Percentiles rank a stretch among this genome's conserved stretches.
Conservation (phyloP, 2,113 vertebrate species). For the Columba livia region DNA sequence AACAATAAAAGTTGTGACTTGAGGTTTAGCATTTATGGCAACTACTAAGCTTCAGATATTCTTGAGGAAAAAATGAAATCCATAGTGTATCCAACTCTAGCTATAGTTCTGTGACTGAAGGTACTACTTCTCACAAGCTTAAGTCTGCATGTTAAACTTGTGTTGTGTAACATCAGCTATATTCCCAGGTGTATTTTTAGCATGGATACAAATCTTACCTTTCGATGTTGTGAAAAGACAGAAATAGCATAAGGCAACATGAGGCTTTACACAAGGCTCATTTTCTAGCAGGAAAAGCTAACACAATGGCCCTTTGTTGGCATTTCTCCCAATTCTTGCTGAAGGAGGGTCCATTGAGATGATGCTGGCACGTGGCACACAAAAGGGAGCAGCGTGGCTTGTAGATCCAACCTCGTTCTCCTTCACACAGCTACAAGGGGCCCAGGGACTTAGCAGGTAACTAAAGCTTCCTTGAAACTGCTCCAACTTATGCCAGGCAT, state of each 20-base stretch:
- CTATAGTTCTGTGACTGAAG: background rate
- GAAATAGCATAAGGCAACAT: background rate
- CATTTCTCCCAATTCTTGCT: background rate
- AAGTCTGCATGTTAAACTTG: background rate
- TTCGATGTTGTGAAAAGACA: background rate
- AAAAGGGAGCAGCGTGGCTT: background rate
- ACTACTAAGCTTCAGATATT: background rate
- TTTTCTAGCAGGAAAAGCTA: background rate
- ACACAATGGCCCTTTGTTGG: constrained; percentile 3
- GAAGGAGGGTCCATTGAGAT: background rate
- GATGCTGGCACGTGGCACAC: background rate
- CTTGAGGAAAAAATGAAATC: background rate
- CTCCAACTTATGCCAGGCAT: background rate
- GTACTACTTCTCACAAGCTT: background rate
- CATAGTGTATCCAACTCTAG: rapidly evolving
- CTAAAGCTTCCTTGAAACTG: background rate
- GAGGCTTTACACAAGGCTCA: background rate
- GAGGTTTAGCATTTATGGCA: background rate
- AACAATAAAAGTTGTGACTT: background rate
- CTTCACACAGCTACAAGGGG: background rate
- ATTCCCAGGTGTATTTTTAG: background rate
- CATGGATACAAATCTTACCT: background rate
- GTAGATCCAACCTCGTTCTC: background rate
- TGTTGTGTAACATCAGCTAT: background rate
- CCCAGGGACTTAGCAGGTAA: background rate